Percentiles rank a stretch among this genome's conserved stretches.
Conservation (phyloP, 2,888 invertebrate genomes). For the Orthonevra nobilis region DNA sequence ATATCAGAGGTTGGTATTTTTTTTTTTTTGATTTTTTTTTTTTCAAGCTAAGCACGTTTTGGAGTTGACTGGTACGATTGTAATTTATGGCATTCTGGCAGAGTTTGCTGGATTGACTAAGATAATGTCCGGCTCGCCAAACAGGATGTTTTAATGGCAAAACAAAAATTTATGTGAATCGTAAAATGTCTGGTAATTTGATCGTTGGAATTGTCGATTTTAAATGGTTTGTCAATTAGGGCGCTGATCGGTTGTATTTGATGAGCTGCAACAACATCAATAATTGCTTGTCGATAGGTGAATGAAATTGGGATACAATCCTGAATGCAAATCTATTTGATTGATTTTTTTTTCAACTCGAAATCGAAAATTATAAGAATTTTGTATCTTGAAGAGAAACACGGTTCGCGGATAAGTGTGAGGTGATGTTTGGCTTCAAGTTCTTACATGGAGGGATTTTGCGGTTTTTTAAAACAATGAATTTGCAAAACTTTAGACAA, state of each 20-base stretch:
- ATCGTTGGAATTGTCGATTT: conserved; percentile 61
- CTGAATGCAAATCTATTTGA: too few species aligned
- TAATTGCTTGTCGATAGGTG: conserved; percentile 36
- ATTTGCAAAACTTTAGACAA: too few species aligned
- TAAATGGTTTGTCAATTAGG: conserved; percentile 60
- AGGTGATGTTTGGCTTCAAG: too few species aligned
- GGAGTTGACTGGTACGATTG: conserved; percentile 55
- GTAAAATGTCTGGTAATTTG: conserved; percentile 60
- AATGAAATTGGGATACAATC: conserved; percentile 36
- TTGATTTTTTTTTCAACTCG: too few species aligned
- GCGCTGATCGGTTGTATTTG: conserved; percentile 44
- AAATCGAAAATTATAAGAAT: too few species aligned
- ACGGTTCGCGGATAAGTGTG: too few species aligned
- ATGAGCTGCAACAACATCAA: conserved; percentile 52
- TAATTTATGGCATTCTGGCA: conserved; percentile 60
- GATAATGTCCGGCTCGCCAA: conserved; percentile 16
- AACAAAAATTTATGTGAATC: conserved; percentile 54
- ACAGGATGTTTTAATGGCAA: conserved; percentile 64
- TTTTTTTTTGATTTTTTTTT: conserved; percentile 9
- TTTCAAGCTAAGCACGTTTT: conserved; percentile 58
- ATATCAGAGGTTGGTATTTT: neutral
- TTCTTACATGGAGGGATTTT: too few species aligned
- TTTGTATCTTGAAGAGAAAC: too few species aligned
- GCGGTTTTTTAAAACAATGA: too few species aligned
- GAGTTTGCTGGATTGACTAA: conserved; percentile 19